These are phyloP conservation scores for Spinibarbus caldwelli DNA, from an alignment of 2,797 vertebrate species.

Conservation along the genomic window DNA sequence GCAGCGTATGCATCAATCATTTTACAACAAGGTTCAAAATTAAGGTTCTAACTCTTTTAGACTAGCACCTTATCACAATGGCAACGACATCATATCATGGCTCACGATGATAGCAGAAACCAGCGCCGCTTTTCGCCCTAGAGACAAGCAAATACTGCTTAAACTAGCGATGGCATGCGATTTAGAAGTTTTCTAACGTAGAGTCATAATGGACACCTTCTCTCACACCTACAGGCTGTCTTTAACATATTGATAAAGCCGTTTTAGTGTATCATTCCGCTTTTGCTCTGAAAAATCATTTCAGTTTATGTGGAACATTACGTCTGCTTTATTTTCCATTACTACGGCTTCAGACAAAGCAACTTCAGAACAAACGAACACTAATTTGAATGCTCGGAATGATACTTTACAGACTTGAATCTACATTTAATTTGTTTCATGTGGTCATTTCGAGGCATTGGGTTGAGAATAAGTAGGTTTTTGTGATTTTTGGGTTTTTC, in stretches of 20 bases:
- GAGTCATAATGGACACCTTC: slow-evolving; percentile 17
- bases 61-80: slow-evolving; percentile 78
- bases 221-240: slow-evolving; percentile 28
- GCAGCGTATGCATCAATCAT: slow-evolving; percentile 1
- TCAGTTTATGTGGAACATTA: slow-evolving; percentile 33
- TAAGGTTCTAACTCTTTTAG: slow-evolving; percentile 62
- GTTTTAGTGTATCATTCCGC: slow-evolving; percentile 30
- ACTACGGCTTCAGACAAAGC: slow-evolving; percentile 40
- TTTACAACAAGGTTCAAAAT: slow-evolving; percentile 28
- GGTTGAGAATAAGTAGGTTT: slow-evolving; percentile 30
- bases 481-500: slow-evolving; percentile 50
- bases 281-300: slow-evolving; percentile 17
- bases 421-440: slow-evolving; percentile 66
- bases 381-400: slow-evolving; percentile 62
- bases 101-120: slow-evolving; percentile 40
- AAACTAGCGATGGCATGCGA: slow-evolving; percentile 34
- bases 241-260: slow-evolving; percentile 24
- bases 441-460: slow-evolving; percentile 64
- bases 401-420: slow-evolving; percentile 76
- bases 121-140: slow-evolving; percentile 38
- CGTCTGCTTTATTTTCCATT: slow-evolving; percentile 45
- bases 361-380: slow-evolving; percentile 66
- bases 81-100: slow-evolving; percentile 66
- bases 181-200: slow-evolving; percentile 34
- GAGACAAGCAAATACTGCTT: slow-evolving; percentile 30